Evolutionary conservation across 2,797 vertebrate species (phyloP).

Genomic region (Xiphophorus birchmanni): DNA sequence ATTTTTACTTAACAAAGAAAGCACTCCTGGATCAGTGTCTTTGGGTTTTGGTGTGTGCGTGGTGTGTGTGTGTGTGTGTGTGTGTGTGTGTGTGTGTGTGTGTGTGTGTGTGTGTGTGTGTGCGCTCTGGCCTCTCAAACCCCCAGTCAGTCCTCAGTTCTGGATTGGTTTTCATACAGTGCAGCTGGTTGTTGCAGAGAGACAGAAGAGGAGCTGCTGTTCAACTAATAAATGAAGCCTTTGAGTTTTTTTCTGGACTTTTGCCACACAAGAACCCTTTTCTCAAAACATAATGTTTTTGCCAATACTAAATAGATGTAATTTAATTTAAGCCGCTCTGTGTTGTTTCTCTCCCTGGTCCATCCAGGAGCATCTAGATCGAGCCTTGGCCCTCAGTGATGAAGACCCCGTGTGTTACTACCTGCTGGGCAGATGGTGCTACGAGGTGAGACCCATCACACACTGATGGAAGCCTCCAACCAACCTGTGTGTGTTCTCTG

Average conservation of each 20-base stretch:
- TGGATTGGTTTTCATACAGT: not conserved
- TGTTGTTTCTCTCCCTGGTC: not conserved
- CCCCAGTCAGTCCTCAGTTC: not conserved
- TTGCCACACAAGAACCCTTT: not conserved
- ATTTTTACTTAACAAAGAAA: not conserved
- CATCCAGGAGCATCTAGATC: conserved; percentile 79
- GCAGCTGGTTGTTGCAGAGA: not conserved
- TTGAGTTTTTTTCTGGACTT: not conserved
- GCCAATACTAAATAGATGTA: not conserved
- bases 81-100: no score
- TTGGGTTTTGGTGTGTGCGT: no score
- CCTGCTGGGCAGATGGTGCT: conserved; percentile 83
- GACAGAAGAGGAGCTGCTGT: not conserved
- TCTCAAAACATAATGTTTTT: not conserved
- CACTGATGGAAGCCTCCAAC: not conserved
- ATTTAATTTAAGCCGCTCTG: not conserved
- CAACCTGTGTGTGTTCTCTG: not conserved
- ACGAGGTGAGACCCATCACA: conserved; percentile 64
- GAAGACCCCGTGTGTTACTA: conserved; percentile 80
- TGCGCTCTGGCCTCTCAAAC: no score
- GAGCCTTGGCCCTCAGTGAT: conserved; percentile 68
- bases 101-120: no score
- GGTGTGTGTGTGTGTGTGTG: no score
- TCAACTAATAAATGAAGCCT: not conserved
- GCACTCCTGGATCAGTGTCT: not conserved